Evolutionary conservation across 2,888 invertebrate species (phyloP).

Genomic region (Eupelmus urozonus): DNA sequence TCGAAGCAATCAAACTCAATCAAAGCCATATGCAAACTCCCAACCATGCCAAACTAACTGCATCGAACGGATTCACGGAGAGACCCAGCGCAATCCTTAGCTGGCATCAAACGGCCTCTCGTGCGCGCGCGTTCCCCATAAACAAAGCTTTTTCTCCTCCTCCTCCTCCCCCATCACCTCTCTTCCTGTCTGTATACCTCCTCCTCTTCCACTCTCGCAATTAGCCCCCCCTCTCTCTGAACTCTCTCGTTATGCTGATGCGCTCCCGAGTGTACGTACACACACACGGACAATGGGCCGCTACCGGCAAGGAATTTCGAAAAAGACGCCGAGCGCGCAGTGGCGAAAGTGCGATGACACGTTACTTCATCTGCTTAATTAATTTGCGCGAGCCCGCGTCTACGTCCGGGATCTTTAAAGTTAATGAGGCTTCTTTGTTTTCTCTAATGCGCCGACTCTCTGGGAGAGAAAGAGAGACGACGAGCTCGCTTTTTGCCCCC

Average conservation of each 20-base stretch:
- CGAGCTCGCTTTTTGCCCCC: no score
- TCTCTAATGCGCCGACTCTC: not conserved
- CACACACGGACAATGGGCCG: constrained; percentile 2
- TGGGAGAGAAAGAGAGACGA: not conserved
- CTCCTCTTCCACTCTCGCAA: not conserved
- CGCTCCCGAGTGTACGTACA: no score
- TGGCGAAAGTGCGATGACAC: constrained; percentile 47
- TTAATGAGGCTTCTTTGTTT: constrained; percentile 37
- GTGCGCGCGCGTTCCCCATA: not conserved
- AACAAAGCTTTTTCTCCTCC: constrained; percentile 4
- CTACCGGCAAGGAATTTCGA: constrained; percentile 31
- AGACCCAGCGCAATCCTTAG: no score
- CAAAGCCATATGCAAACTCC: no score
- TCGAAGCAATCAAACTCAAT: no score
- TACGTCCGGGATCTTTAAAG: constrained; percentile 33
- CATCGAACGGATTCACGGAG: no score
- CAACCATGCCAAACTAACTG: no score
- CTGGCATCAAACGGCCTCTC: no score
- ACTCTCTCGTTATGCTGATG: constrained; percentile 27
- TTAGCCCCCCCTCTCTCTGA: not conserved
- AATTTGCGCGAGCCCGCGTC: constrained; percentile 29
- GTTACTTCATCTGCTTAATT: constrained; percentile 51
- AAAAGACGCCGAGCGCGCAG: not conserved
- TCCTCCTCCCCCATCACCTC: not conserved
- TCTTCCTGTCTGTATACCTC: not conserved